Evolutionary conservation across 2,888 invertebrate genomes (phyloP).

Genomic region (Amblyjoppa fuscipennis): DNA sequence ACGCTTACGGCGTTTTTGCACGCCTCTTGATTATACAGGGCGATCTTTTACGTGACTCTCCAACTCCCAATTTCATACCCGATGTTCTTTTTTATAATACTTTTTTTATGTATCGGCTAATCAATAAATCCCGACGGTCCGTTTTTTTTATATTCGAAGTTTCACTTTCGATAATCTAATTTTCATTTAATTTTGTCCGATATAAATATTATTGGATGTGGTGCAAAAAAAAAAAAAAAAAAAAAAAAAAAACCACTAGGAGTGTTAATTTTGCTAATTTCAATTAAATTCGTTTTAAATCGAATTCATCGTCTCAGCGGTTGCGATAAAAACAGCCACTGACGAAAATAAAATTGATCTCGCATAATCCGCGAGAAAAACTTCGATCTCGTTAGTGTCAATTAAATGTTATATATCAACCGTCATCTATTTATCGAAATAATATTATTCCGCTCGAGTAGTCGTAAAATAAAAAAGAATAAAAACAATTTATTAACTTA

Average conservation of each 20-base stretch:
- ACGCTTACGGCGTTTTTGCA: neutral
- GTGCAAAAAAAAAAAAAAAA: neutral
- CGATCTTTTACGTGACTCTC: slow-evolving; percentile 39
- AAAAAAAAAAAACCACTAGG: neutral
- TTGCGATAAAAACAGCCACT: no score
- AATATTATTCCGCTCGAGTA: neutral
- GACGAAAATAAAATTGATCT: no score
- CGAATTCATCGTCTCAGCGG: neutral
- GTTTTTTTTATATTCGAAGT: neutral
- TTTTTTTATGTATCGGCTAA: neutral
- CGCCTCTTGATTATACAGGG: slow-evolving; percentile 16
- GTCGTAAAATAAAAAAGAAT: neutral
- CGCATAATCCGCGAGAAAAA: no score
- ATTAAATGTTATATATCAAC: neutral
- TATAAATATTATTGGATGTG: neutral
- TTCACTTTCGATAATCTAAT: neutral
- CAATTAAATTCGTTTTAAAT: neutral
- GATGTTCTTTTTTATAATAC: neutral
- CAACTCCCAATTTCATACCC: neutral
- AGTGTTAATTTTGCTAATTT: neutral
- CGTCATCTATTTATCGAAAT: neutral
- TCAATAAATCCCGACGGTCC: neutral
- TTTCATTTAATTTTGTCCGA: neutral
- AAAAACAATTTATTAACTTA: neutral
- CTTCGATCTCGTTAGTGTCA: no score